These are phyloP conservation scores for Caiman crocodilus DNA, from an alignment of 2,797 vertebrate genomes.

Conservation along the genomic window DNA sequence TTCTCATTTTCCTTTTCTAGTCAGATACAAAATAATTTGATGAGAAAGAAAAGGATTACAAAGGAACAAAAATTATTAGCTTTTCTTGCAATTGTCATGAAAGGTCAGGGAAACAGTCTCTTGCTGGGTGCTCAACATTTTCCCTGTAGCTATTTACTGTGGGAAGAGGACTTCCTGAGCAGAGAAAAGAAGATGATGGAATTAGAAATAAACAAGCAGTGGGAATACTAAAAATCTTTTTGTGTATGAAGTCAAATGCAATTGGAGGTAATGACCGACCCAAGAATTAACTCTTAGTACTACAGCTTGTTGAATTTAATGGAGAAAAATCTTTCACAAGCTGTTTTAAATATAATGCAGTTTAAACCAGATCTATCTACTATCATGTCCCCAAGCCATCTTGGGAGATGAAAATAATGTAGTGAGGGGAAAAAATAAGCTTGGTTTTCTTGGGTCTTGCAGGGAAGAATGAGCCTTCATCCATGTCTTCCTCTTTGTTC, in stretches of 20 bases:
- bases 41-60: slow-evolving; percentile 7
- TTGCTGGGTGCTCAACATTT: not conserved
- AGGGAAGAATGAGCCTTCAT: not conserved
- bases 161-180: not conserved
- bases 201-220: not conserved
- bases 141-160: not conserved
- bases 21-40: not conserved
- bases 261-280: not conserved
- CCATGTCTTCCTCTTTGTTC: not conserved
- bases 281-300: not conserved
- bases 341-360: slow-evolving; percentile 3
- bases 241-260: not conserved
- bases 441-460: slow-evolving; percentile 10
- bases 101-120: not conserved
- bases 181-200: not conserved
- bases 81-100: not conserved
- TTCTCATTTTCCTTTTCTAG: slow-evolving; percentile 16
- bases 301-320: not conserved
- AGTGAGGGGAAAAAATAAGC: slow-evolving; percentile 7
- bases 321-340: not conserved
- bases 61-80: not conserved
- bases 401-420: not conserved
- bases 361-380: not conserved
- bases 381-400: not conserved
- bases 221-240: not conserved